Base-by-base conservation (phyloP, 1,140 invertebrate species). In the Brachionus koreanus region DNA sequence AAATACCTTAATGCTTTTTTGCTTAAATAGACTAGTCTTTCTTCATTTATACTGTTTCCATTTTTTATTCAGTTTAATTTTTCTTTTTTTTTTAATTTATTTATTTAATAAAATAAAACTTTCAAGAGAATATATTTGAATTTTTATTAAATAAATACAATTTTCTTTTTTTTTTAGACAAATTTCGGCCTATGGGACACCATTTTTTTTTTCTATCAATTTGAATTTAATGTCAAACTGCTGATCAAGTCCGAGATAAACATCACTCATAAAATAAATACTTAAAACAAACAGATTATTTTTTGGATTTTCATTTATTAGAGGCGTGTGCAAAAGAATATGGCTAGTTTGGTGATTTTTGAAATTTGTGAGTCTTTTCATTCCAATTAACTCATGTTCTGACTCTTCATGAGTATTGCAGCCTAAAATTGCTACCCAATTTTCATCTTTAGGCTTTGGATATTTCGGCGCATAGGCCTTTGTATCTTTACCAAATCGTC, bases 211-310 rank as follows among this genome's bases (percentile, higher is more conserved):
- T 84, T 29, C 89, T 83, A 46, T 81, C 39, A 79, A 33, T 19
- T 65, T 79, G 19, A 79, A 79, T 39, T 79, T 57, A 33, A 92
- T 76, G 84, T 90, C 89, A 85, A 95, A 98, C 86, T 98, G 95
- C 86, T 98, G 96, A 89, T 99, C 97, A 9, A 98, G 89, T 23
- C 95, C 96, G 33, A 98, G 89, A 86, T 98, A 97, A 74, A 92
- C 93, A 89, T 99, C 96, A 76, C 95, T 97, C 89, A 98, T 92
- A 10, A 98, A 86, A 86, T 94, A 98, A 13, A 98, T 85, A 0
- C 92, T 94, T 83, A 57, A 83, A 65, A 37, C 25, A 13, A 25
- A 83, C 19, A 61, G 19, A 61, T 67, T 33, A 67, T 10, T 7
- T 33, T 39, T 16, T 23, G 35, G 49, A 13, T 49, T 86, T 91